Conservation (phyloP, 2,113 vertebrate species). For the Neogobius melanostomus region DNA sequence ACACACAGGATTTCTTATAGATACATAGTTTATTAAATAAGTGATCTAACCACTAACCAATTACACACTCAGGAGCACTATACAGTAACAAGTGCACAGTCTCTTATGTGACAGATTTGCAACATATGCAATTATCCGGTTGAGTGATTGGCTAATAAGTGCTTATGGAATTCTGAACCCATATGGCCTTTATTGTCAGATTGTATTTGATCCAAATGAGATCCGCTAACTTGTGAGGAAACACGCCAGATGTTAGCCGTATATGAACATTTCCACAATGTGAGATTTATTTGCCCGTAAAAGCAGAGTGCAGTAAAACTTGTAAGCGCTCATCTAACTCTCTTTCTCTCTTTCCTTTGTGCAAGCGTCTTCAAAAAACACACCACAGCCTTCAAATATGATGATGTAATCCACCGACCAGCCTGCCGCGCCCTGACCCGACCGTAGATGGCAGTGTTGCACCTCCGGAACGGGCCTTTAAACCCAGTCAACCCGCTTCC, state of each 20-base stretch:
- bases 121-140: not conserved
- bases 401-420: slow-evolving; percentile 72
- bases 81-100: not conserved
- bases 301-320: slow-evolving; percentile 1
- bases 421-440: slow-evolving; percentile 2
- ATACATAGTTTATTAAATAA: no score
- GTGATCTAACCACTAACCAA: no score
- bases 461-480: slow-evolving; percentile 34
- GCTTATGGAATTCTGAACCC: slow-evolving; percentile 2
- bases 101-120: slow-evolving; percentile 4
- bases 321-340: not conserved
- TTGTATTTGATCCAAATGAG: slow-evolving; percentile 5
- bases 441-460: slow-evolving; percentile 86
- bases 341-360: slow-evolving; percentile 67
- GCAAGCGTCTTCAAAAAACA: slow-evolving; percentile 63
- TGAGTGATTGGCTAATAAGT: slow-evolving; percentile 3
- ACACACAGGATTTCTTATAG: no score
- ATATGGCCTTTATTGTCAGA: slow-evolving; percentile 9
- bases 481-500: slow-evolving; percentile 74
- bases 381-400: slow-evolving; percentile 52
- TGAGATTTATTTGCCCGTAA: not conserved
- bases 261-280: not conserved
- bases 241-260: not conserved
- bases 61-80: not conserved
- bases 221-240: not conserved